These are phyloP conservation scores for Oreochromis tanganicae DNA, from an alignment of 2,113 vertebrate species.

Conservation along the genomic window DNA sequence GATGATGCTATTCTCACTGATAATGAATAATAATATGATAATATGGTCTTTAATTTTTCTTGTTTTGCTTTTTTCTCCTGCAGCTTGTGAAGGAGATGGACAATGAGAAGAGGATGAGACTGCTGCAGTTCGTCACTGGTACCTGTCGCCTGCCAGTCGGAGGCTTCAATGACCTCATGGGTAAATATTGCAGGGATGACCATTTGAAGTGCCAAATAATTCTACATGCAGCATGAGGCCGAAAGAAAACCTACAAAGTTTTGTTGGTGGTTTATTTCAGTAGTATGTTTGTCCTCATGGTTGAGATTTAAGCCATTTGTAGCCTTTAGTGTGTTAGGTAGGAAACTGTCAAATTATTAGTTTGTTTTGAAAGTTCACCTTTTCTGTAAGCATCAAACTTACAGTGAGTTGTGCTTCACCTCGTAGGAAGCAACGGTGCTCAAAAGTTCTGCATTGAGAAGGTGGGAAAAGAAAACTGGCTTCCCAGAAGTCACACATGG, in stretches of 20 bases:
- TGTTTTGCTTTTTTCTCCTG: not conserved
- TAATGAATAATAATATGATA: not conserved
- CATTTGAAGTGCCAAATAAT: not conserved
- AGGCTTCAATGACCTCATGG: constrained; percentile 96
- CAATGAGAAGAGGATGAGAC: constrained; percentile 97
- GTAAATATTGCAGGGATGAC: constrained; percentile 59
- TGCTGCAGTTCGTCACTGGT: constrained; percentile 96
- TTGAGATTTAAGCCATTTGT: not conserved
- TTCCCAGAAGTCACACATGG: constrained; percentile 98
- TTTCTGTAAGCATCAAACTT: not conserved
- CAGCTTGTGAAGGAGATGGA: constrained; percentile 98
- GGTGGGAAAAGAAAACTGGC: constrained; percentile 98
- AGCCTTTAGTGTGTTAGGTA: not conserved
- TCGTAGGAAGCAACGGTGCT: constrained; percentile 91
- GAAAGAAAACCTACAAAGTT: not conserved
- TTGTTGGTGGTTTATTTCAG: not conserved
- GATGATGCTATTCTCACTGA: not conserved
- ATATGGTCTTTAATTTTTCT: not conserved
- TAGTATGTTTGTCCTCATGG: not conserved
- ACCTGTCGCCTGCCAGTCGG: constrained; percentile 96
- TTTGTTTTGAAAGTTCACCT: not conserved
- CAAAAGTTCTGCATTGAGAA: constrained; percentile 99
- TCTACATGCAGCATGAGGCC: not conserved
- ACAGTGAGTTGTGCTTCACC: not conserved
- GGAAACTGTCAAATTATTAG: not conserved